Evolutionary conservation across 2,797 vertebrate genomes (phyloP).

Genomic region (Ambastaia sidthimunki): DNA sequence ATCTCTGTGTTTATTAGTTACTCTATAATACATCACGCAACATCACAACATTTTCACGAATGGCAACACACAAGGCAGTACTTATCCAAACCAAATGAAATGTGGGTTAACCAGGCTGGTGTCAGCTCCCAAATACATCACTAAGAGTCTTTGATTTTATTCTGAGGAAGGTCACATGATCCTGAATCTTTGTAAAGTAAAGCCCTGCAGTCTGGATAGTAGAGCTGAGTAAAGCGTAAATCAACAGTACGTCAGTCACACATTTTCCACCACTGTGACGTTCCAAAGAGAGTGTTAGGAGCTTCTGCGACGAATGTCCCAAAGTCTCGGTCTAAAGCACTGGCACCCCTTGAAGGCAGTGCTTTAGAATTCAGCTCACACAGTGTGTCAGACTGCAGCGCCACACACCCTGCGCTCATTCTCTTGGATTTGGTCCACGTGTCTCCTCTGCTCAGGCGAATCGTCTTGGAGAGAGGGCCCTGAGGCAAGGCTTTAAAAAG

Average conservation of each 20-base stretch:
- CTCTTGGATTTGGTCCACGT: conserved; percentile 42
- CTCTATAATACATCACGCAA: not conserved
- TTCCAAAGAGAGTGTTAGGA: conserved; percentile 14
- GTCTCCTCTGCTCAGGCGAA: conserved; percentile 19
- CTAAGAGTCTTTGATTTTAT: conserved; percentile 18
- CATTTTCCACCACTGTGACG: conserved; percentile 21
- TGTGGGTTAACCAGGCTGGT: not conserved
- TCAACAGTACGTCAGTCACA: conserved; percentile 36
- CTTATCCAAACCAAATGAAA: conserved; percentile 16
- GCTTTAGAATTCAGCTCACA: conserved; percentile 48
- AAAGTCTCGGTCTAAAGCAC: too few species aligned
- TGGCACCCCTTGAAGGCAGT: conserved; percentile 36
- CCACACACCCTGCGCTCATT: conserved; percentile 29
- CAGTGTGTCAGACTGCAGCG: conserved; percentile 20
- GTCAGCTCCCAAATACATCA: conserved; percentile 11
- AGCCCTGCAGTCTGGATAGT: conserved; percentile 1
- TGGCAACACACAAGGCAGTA: not conserved
- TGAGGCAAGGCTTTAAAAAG: conserved; percentile 34
- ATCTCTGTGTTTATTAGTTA: not conserved
- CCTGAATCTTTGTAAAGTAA: conserved; percentile 26
- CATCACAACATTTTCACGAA: not conserved
- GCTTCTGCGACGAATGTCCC: conserved; percentile 29
- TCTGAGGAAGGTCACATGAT: not conserved
- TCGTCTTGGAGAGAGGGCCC: conserved; percentile 30
- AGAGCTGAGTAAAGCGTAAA: conserved; percentile 27